phyloP scores from a whole-genome alignment of 53 echinoderm and acorn worm species.

The Mesocentrotus franciscanus region DNA sequence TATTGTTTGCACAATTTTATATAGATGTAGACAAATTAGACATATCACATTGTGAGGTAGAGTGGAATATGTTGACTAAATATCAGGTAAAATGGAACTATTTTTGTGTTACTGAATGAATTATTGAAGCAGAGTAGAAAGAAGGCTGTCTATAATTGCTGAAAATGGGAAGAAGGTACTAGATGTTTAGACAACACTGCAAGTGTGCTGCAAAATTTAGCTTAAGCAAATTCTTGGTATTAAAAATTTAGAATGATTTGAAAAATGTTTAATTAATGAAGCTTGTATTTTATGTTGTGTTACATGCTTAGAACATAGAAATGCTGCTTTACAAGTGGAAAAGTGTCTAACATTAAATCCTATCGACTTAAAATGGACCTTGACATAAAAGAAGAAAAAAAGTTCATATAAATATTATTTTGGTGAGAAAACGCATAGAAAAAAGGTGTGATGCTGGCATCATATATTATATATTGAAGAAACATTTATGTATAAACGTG shows the following conservation, averaged over 20 bases:
- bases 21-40: neutral
- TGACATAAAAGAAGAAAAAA: neutral
- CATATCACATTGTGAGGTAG: neutral
- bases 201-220: neutral
- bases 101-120: neutral
- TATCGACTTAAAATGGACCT: neutral
- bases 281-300: neutral
- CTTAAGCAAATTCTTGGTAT: neutral
- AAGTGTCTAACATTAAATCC: neutral
- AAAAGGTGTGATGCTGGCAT: constrained; percentile 5
- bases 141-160: neutral
- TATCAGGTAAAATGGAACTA: neutral
- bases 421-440: neutral
- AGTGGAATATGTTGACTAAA: neutral
- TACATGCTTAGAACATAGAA: neutral
- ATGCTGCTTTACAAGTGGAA: neutral
- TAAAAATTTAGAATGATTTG: neutral
- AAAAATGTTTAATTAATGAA: neutral
- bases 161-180: neutral
- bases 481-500: neutral
- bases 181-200: neutral
- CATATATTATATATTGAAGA: constrained; percentile 2
- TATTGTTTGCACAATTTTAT: constrained; percentile 33
- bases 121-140: neutral
- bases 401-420: neutral